Percentiles rank a stretch among this genome's conserved stretches.
Evolutionary conservation across 2,113 vertebrate genomes (phyloP).

Genomic region (Arvicanthis niloticus): DNA sequence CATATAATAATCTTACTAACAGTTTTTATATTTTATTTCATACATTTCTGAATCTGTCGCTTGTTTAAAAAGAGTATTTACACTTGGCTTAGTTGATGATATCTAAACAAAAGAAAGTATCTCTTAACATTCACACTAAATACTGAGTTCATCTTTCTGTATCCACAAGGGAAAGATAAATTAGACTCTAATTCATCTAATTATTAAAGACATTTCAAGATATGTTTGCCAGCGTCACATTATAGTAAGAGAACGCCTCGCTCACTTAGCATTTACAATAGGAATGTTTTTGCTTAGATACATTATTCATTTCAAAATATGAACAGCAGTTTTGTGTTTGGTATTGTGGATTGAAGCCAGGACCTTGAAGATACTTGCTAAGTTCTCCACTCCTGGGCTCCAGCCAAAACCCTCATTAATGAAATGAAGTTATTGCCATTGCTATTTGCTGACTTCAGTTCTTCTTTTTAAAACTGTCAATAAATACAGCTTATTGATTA

Average conservation of each 20-base stretch:
- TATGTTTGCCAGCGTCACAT: neutral
- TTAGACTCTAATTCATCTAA: neutral
- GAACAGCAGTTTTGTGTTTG: neutral
- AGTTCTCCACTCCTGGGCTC: neutral
- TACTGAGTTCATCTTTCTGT: neutral
- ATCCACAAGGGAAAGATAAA: conserved; percentile 1
- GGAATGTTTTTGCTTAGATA: neutral
- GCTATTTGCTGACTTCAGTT: neutral
- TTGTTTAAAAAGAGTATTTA: neutral
- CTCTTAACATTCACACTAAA: neutral
- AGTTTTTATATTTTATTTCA: neutral
- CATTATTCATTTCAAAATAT: conserved; percentile 37
- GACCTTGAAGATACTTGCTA: neutral
- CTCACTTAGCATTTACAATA: neutral
- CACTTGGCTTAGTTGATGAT: neutral
- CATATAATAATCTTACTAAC: neutral
- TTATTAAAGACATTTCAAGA: neutral
- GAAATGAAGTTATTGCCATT: conserved; percentile 1
- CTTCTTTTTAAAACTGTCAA: neutral
- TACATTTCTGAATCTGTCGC: neutral
- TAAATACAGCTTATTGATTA: neutral
- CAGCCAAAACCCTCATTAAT: neutral
- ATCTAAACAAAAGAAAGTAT: neutral
- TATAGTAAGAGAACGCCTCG: neutral
- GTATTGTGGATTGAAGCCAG: neutral